A percentile compares a stretch with the other conserved stretches of the same genome.
Conservation (phyloP, 2,113 vertebrate genomes). For the Tragelaphus scriptus region DNA sequence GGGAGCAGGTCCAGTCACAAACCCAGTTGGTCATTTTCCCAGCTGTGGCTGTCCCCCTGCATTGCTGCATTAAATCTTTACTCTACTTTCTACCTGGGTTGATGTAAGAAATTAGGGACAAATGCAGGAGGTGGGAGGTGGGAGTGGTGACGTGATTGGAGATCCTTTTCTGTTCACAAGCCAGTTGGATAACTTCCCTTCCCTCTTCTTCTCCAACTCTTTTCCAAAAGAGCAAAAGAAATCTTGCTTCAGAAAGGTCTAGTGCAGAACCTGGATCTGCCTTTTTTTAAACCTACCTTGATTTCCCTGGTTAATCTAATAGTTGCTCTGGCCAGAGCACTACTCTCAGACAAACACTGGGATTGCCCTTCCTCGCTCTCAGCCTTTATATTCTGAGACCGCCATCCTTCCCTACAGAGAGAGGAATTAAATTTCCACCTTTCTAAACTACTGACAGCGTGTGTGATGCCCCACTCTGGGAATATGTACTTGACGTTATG, state of each 20-base stretch:
- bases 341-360: background rate
- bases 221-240: background rate
- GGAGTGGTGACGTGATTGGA: rapidly evolving
- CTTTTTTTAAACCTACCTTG: background rate
- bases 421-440: background rate
- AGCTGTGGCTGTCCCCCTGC: background rate
- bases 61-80: background rate
- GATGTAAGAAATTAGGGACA: background rate
- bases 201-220: background rate
- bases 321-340: background rate
- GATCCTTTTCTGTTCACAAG: background rate
- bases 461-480: background rate
- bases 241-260: background rate
- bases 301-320: background rate
- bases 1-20: background rate
- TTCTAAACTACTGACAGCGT: background rate
- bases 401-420: background rate
- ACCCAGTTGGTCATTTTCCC: background rate
- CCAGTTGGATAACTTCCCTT: background rate
- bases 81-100: background rate
- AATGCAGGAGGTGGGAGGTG: background rate
- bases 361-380: background rate
- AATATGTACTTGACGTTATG: background rate
- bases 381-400: background rate
- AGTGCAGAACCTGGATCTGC: background rate